Base-by-base conservation (phyloP, 2,797 vertebrate species). In the Mormyrops attenuatus region DNA sequence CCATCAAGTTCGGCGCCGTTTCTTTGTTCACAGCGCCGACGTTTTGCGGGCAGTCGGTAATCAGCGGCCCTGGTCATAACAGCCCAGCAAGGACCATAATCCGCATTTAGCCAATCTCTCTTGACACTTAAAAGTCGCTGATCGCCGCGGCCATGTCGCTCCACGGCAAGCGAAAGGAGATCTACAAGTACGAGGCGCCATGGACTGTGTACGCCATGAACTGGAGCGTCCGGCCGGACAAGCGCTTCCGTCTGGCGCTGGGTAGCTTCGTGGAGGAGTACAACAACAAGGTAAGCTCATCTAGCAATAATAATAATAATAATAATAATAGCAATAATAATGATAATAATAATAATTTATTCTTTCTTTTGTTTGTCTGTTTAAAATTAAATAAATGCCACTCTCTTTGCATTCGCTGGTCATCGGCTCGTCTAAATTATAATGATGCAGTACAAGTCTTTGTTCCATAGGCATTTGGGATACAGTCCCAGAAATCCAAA, bases 171-270 rank as follows among this genome's bases (percentile, higher is more conserved):
- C 96, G 98, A 96, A 99, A 99, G 97, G 98, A 99, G 94, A 99
- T 99, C 94, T 99, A 99, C 94, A 99, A 99, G 94, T 99, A 99
- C 93, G 98, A 99, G 94, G 98, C 98, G 90, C 98, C 98, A 89
- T 99, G 98, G 98, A 99, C 98, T 87, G 98, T 99, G 17, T 99
- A 99, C 90, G 98, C 98, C 89, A 99, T 99, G 98, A 99, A 99
- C 96, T 99, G 98, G 98, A 99, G 98, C 93, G 98, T 99, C 89
- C 96, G 98, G 80, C 98, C 98, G 1, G 98, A 99, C 95, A 99
- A 99, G 94, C 97, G 98, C 92, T 99, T 99, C 93, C 97, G 98
- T 0, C 93, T 99, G 94, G 98, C 98, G 0, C 95, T 99, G 0
- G 98, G 98, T 5, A 99, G 98, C 94, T 99, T 99, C 91, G 98